Evolutionary conservation across 2,113 vertebrate genomes (phyloP).

Genomic region (Bos javanicus): DNA sequence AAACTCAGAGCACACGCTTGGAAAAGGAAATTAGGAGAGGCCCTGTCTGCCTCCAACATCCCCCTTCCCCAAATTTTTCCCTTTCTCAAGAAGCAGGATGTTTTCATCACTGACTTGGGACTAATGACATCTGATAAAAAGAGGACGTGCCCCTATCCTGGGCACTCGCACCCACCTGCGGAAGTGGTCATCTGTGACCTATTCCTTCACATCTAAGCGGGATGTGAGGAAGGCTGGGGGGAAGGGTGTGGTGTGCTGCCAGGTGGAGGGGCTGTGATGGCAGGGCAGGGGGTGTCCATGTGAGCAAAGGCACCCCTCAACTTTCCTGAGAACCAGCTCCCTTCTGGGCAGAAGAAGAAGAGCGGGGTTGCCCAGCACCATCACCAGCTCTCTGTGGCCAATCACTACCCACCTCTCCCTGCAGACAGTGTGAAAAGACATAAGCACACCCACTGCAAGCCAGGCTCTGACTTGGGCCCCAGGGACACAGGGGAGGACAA

Average conservation of each 20-base stretch:
- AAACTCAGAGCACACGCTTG: neutral
- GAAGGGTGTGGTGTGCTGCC: neutral
- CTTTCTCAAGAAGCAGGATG: neutral
- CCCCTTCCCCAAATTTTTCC: neutral
- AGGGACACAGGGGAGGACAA: too few relatives aligned
- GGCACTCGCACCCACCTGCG: neutral
- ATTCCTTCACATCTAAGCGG: neutral
- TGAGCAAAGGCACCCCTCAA: neutral
- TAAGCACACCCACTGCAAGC: fast-evolving
- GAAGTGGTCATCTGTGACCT: neutral
- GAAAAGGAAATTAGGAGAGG: neutral
- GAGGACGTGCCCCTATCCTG: neutral
- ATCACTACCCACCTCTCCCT: neutral
- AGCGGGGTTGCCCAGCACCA: fast-evolving
- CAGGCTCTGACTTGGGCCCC: neutral
- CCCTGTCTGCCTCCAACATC: neutral
- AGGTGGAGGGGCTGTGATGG: neutral
- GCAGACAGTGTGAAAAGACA: neutral
- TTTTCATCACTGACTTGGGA: neutral
- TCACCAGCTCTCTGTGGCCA: neutral
- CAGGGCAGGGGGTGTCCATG: neutral
- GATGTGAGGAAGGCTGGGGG: neutral
- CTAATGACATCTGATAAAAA: neutral
- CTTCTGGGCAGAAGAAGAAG: neutral
- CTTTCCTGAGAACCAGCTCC: neutral